phyloP scores from a whole-genome alignment of 1,140 invertebrate species.

The Pseudomyrmex flavicornis region DNA sequence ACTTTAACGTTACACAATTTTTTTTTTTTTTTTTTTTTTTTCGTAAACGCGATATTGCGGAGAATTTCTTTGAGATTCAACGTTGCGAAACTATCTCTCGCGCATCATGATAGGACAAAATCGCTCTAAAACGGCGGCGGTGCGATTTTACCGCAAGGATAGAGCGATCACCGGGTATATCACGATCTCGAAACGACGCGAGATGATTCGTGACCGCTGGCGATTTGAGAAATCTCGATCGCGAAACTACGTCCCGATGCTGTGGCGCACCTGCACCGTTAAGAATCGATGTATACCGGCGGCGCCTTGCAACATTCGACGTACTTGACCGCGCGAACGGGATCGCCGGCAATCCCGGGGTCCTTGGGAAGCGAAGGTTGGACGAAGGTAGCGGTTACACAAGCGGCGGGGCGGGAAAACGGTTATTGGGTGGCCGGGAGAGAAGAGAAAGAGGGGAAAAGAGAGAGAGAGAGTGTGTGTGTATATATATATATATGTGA shows the following conservation, averaged over 20 bases:
- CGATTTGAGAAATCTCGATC: constrained; percentile 55
- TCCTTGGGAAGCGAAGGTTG: constrained; percentile 73
- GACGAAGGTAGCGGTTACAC: constrained; percentile 73
- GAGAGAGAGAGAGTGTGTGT: not conserved
- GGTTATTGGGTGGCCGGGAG: constrained; percentile 66
- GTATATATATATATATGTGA: not conserved
- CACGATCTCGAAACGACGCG: constrained; percentile 25
- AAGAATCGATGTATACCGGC: constrained; percentile 55
- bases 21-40: too few relatives aligned
- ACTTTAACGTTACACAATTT: too few relatives aligned
- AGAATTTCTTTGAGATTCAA: constrained; percentile 2
- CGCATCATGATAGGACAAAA: not conserved
- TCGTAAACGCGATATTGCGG: not conserved
- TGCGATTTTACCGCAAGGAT: constrained; percentile 41
- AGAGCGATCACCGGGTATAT: constrained; percentile 32
- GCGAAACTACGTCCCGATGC: constrained; percentile 36
- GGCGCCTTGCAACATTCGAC: constrained; percentile 53
- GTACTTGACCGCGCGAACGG: constrained; percentile 65
- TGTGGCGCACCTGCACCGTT: constrained; percentile 54
- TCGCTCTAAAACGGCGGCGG: not conserved
- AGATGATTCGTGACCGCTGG: constrained; percentile 55
- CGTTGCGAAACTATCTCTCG: not conserved
- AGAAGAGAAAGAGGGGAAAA: constrained; percentile 12
- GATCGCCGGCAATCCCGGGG: constrained; percentile 50
- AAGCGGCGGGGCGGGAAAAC: constrained; percentile 39